Base-by-base conservation (phyloP, 2,797 vertebrate genomes). In the Mormyrops attenuatus region DNA sequence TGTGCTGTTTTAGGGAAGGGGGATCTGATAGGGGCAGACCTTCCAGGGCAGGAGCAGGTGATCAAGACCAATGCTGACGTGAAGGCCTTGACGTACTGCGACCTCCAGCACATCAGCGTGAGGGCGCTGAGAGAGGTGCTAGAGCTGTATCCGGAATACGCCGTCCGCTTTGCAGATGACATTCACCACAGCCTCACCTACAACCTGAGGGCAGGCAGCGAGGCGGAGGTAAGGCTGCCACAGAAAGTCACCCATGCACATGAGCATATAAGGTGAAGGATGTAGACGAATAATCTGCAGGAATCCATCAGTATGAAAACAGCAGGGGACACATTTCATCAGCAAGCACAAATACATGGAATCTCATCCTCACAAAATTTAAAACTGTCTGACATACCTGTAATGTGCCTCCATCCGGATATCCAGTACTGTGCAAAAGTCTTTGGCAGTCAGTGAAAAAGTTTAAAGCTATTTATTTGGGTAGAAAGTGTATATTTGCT, bases 41-140 rank as follows among this genome's bases (percentile, higher is more conserved):
- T 98, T 91, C 96, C 97, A 38, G 95, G 93, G 92, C 94, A 92
- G 44, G 97, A 96, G 85, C 96, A 96, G 91, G 98, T 99, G 93
- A 97, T 98, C 92, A 99, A 99, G 95, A 98, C 97, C 55, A 98
- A 98, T 0, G 98, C 98, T 0, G 98, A 99, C 0, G 98, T 99
- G 93, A 99, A 98, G 94, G 98, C 98, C 0, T 93, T 99, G 94
- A 99, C 98, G 90, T 99, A 99, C 94, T 98, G 98, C 0, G 98
- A 98, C 94, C 97, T 99, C 52, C 98, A 99, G 93, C 97, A 98
- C 91, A 97, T 99, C 55, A 96, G 96, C 50, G 94, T 98, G 91
- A 96, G 94, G 11, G 98, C 97, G 17, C 96, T 99, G 92, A 95
- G 94, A 0, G 98, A 99, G 88, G 98, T 99, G 92, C 95, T 99